These are phyloP conservation scores for Mobula hypostoma DNA, from an alignment of 2,113 vertebrate species.

Conservation along the genomic window DNA sequence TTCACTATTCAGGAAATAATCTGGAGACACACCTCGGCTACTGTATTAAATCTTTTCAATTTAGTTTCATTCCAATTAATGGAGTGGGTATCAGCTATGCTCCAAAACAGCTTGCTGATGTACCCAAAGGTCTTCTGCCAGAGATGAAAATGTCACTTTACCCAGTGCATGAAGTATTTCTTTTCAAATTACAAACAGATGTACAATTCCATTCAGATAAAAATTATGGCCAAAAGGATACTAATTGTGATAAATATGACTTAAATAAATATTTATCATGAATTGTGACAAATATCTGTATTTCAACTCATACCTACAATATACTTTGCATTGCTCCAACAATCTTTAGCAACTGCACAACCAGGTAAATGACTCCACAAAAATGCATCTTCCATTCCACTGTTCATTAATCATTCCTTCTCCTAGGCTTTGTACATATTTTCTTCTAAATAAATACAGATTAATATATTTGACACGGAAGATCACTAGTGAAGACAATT, in stretches of 20 bases:
- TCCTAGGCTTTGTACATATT: not conserved
- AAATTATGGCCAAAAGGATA: not conserved
- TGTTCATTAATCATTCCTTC: not conserved
- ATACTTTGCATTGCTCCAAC: not conserved
- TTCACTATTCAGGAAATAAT: not conserved
- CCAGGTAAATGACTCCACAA: not conserved
- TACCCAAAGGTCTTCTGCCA: not conserved
- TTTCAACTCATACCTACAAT: not conserved
- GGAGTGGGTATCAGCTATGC: not conserved
- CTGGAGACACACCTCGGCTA: not conserved
- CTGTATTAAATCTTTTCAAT: not conserved
- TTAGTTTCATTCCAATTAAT: not conserved
- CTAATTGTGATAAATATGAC: not conserved
- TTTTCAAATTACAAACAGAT: not conserved
- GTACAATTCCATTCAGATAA: not conserved
- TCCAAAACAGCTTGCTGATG: not conserved
- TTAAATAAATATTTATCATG: too few relatives aligned
- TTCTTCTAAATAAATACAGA: not conserved
- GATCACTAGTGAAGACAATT: not conserved
- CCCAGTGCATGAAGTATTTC: not conserved
- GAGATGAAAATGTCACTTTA: not conserved
- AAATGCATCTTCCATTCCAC: not conserved
- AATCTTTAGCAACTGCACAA: not conserved
- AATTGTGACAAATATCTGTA: not conserved
- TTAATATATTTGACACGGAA: not conserved